These are phyloP conservation scores for Atta colombica DNA, from an alignment of 1,140 invertebrate genomes.

Conservation along the genomic window DNA sequence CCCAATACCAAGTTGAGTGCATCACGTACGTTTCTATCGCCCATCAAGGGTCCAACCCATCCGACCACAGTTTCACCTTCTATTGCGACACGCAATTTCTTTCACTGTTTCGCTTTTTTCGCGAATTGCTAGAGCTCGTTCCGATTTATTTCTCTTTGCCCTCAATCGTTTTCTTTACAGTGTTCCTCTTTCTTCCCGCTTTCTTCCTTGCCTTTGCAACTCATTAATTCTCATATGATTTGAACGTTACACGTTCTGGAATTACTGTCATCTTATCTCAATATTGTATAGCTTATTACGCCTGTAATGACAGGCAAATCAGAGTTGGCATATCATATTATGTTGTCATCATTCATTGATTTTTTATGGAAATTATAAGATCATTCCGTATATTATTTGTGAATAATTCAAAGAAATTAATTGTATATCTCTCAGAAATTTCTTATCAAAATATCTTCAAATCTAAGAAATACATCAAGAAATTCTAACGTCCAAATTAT, in stretches of 20 bases:
- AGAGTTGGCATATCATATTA: background rate
- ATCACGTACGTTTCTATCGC: constrained; percentile 21
- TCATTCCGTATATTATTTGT: no score
- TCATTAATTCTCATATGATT: background rate
- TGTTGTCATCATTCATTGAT: background rate
- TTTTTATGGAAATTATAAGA: background rate
- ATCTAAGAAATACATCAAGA: background rate
- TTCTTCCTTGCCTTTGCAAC: background rate
- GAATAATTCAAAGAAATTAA: background rate
- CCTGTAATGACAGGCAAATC: background rate
- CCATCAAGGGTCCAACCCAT: constrained; percentile 4
- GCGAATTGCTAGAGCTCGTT: background rate
- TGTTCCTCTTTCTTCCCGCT: background rate
- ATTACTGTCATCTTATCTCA: background rate
- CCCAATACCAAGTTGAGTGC: background rate
- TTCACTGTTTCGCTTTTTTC: constrained; percentile 32
- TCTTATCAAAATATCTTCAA: background rate
- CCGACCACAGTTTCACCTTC: constrained; percentile 39
- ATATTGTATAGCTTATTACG: background rate
- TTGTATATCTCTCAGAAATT: background rate
- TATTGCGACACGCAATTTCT: constrained; percentile 42
- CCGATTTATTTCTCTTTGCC: background rate
- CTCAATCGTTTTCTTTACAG: background rate
- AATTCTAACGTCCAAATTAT: background rate
- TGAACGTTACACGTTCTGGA: background rate